Conservation (phyloP, 2,797 vertebrate genomes). For the Morelia viridis region DNA sequence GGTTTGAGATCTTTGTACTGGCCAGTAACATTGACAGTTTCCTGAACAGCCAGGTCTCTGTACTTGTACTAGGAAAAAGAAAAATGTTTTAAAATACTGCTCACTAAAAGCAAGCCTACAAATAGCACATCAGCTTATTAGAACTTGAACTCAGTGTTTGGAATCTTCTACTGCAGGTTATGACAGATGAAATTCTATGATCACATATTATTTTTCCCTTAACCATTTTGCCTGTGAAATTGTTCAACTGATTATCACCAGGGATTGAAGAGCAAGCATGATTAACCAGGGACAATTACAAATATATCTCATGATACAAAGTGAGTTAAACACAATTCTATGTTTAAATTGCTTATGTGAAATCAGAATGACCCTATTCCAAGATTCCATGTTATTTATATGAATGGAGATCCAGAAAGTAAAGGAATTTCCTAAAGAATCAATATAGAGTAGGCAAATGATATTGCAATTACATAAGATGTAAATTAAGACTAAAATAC, state of each 20-base stretch:
- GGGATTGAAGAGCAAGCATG: not conserved
- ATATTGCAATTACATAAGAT: no score
- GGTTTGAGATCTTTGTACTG: slow-evolving; percentile 98
- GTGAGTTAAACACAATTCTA: not conserved
- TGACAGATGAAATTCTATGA: not conserved
- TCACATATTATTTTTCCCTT: not conserved
- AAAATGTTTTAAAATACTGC: slow-evolving; percentile 6
- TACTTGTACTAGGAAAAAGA: slow-evolving; percentile 90
- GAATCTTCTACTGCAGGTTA: not conserved
- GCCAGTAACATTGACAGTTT: slow-evolving; percentile 89
- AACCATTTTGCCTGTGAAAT: not conserved
- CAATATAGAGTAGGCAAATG: not conserved
- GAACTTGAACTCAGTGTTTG: not conserved
- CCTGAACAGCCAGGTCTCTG: slow-evolving; percentile 91
- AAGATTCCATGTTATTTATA: not conserved
- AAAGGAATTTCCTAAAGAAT: not conserved
- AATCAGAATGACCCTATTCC: not conserved
- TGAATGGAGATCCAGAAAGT: not conserved
- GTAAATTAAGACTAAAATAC: not conserved
- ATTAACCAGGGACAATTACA: not conserved
- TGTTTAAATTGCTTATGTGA: not conserved
- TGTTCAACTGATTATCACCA: not conserved
- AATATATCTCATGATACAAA: not conserved
- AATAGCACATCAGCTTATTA: not conserved
- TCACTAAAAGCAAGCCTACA: not conserved